Percentiles rank a stretch among this genome's conserved stretches.
These are phyloP conservation scores for Oryzias curvinotus DNA, from an alignment of 2,113 vertebrate genomes.

Conservation along the genomic window DNA sequence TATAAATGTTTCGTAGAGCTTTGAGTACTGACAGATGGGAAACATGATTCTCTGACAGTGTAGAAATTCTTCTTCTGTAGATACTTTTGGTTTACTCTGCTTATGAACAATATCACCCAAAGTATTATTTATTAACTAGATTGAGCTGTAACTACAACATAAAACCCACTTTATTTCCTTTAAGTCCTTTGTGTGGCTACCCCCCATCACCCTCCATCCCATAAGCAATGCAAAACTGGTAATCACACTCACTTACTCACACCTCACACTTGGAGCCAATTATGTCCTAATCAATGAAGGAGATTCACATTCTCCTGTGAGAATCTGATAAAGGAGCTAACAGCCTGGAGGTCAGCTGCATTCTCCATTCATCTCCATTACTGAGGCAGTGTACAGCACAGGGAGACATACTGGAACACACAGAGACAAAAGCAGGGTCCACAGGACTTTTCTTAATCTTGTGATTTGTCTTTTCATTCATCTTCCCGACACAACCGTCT, in stretches of 20 bases:
- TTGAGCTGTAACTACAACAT: slow-evolving; percentile 9
- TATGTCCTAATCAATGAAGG: slow-evolving; percentile 84
- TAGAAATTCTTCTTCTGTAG: no score
- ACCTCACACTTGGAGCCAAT: slow-evolving; percentile 84
- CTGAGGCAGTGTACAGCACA: slow-evolving; percentile 32
- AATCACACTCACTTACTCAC: slow-evolving; percentile 22
- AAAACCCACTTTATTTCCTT: slow-evolving; percentile 16
- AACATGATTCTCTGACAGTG: no score
- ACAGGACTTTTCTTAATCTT: no score
- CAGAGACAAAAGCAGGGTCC: no score
- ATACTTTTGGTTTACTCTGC: no score
- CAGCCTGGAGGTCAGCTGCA: slow-evolving; percentile 74
- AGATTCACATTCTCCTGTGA: slow-evolving; percentile 84
- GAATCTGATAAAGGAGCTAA: slow-evolving; percentile 86
- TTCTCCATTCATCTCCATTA: slow-evolving; percentile 77
- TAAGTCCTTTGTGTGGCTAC: slow-evolving; percentile 32
- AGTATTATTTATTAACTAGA: no score
- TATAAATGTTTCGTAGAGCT: no score
- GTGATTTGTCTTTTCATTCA: no score
- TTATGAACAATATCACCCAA: no score
- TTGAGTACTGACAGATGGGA: no score
- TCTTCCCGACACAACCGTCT: no score
- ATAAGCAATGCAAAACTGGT: neutral
- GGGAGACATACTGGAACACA: no score
- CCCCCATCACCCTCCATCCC: slow-evolving; percentile 27